Conservation (phyloP, 37 sponge, comb jelly and placozoan genomes). For the Aplysina aerophoba region DNA sequence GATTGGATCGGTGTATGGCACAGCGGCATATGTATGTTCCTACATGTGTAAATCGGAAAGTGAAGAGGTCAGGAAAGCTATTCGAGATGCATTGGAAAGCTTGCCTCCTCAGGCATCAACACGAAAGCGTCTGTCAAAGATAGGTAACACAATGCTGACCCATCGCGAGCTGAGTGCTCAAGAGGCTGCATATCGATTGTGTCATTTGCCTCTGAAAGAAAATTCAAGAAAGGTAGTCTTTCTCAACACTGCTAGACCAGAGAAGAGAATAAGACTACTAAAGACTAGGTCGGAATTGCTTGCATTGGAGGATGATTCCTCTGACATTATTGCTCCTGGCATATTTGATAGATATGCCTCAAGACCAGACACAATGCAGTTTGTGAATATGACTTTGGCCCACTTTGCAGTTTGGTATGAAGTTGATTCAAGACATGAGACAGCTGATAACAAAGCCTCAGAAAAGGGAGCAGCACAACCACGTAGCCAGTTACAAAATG, state of each 20-base stretch:
- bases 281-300: background rate
- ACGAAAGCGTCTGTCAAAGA: background rate
- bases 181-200: background rate
- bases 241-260: background rate
- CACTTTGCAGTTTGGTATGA: background rate
- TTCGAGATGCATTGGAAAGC: background rate
- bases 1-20: constrained; percentile 8
- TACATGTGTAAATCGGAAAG: too few species aligned
- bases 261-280: background rate
- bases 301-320: background rate
- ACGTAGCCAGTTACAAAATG: background rate
- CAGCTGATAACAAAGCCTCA: too few species aligned
- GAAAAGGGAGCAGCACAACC: background rate
- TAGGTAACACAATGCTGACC: background rate
- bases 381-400: background rate
- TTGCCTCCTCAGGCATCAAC: background rate
- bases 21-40: background rate
- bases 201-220: background rate
- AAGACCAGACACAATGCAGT: background rate
- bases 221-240: background rate
- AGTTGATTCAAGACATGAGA: background rate
- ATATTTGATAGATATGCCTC: constrained; percentile 19
- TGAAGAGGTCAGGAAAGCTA: background rate
- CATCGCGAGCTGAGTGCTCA: constrained; percentile 1
- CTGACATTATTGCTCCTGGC: constrained; percentile 4